These are phyloP conservation scores for Calephelis virginiensis DNA, from an alignment of 1,140 invertebrate species.

Conservation along the genomic window DNA sequence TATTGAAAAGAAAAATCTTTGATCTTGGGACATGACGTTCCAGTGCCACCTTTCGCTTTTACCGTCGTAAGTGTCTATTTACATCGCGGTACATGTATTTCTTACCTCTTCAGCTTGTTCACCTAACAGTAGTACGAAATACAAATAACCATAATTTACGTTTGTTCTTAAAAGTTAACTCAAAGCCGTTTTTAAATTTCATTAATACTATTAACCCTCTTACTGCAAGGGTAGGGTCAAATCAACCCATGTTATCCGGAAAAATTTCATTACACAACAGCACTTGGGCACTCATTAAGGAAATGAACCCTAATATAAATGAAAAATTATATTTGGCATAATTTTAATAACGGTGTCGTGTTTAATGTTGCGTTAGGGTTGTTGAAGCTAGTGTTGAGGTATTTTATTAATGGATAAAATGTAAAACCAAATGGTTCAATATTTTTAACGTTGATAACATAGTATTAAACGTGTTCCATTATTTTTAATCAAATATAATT, in stretches of 20 bases:
- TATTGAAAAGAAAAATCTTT: too few relatives aligned
- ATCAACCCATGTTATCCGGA: neutral
- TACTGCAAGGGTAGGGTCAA: neutral
- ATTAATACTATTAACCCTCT: slow-evolving; percentile 15
- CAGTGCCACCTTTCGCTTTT: too few relatives aligned
- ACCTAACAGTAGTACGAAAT: too few relatives aligned
- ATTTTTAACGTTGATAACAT: too few relatives aligned
- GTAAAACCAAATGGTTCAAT: too few relatives aligned
- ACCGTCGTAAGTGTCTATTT: too few relatives aligned
- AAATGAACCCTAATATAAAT: slow-evolving; percentile 8
- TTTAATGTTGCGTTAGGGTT: neutral
- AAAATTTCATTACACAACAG: slow-evolving; percentile 16
- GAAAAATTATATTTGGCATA: slow-evolving; percentile 7
- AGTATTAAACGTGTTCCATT: too few relatives aligned
- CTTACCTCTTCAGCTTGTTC: too few relatives aligned
- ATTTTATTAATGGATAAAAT: neutral
- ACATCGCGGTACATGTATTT: too few relatives aligned
- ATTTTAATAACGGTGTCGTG: neutral
- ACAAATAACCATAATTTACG: too few relatives aligned
- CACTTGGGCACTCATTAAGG: slow-evolving; percentile 7
- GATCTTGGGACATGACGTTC: too few relatives aligned
- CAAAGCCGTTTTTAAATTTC: slow-evolving; percentile 1
- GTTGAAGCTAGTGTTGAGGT: neutral
- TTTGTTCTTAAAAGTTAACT: neutral
- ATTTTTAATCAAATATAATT: too few relatives aligned